These are phyloP conservation scores for Pogonomyrmex californicus DNA, from an alignment of 1,140 invertebrate species.

Conservation along the genomic window DNA sequence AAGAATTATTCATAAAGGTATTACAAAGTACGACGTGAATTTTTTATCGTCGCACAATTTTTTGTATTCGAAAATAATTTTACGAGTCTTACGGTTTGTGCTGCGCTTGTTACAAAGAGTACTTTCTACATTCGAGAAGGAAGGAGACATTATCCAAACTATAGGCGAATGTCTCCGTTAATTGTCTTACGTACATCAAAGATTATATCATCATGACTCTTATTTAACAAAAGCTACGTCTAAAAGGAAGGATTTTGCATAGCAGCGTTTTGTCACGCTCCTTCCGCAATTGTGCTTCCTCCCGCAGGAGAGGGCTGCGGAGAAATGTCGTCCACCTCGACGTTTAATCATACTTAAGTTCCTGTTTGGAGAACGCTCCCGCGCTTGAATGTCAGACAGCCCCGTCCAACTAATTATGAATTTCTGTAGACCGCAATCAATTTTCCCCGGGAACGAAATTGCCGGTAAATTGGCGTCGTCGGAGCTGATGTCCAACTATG, in stretches of 20 bases:
- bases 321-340: constrained; percentile 63
- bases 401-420: constrained; percentile 76
- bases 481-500: constrained; percentile 71
- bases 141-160: neutral
- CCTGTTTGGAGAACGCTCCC: constrained; percentile 57
- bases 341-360: constrained; percentile 75
- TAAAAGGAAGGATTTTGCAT: constrained; percentile 51
- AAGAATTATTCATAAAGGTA: neutral
- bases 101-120: neutral
- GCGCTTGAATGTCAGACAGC: constrained; percentile 67
- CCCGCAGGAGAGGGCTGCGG: constrained; percentile 18
- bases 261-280: constrained; percentile 53
- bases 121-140: neutral
- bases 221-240: constrained; percentile 34
- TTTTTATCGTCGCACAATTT: neutral
- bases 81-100: neutral
- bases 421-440: constrained; percentile 76
- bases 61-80: neutral
- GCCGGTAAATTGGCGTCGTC: constrained; percentile 77
- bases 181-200: constrained; percentile 1
- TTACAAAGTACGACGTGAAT: neutral
- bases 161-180: neutral
- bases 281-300: constrained; percentile 45
- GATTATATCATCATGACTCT: constrained; percentile 8
- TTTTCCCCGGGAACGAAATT: constrained; percentile 78